Conservation (phyloP, 2,113 vertebrate species). For the Narcine bancroftii region DNA sequence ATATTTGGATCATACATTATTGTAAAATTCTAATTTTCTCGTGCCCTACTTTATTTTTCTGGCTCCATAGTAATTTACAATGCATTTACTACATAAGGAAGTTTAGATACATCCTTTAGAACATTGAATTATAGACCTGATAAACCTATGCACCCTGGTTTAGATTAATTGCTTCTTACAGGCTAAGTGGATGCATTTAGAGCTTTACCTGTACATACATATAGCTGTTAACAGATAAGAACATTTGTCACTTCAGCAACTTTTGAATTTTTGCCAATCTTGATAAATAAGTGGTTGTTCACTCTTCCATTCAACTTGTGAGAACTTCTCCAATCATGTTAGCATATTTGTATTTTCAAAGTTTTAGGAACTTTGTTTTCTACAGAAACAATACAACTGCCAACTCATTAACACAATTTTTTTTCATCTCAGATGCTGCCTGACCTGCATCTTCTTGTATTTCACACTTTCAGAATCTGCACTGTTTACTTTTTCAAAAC, state of each 20-base stretch:
- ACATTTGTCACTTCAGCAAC: constrained; percentile 18
- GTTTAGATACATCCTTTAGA: not conserved
- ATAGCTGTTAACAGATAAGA: no score
- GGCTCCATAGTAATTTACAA: not conserved
- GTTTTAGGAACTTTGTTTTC: not conserved
- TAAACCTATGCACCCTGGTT: not conserved
- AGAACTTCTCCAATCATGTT: not conserved
- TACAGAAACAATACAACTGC: not conserved
- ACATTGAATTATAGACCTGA: not conserved
- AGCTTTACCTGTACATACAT: not conserved
- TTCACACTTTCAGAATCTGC: no score
- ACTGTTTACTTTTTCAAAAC: no score
- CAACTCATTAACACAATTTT: no score
- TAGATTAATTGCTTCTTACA: constrained; percentile 12
- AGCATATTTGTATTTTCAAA: not conserved
- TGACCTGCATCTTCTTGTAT: no score
- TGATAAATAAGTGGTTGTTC: not conserved
- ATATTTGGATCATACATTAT: not conserved
- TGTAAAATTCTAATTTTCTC: not conserved
- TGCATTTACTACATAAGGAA: not conserved
- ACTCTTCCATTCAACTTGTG: not conserved
- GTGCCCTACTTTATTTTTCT: not conserved
- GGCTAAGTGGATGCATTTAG: not conserved
- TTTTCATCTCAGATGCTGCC: no score
- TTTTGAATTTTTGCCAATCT: constrained; percentile 7